Evolutionary conservation across 2,113 vertebrate species (phyloP), one percentile per base, ranked within the genome.

Genomic region (Hypomesus transpacificus): DNA sequence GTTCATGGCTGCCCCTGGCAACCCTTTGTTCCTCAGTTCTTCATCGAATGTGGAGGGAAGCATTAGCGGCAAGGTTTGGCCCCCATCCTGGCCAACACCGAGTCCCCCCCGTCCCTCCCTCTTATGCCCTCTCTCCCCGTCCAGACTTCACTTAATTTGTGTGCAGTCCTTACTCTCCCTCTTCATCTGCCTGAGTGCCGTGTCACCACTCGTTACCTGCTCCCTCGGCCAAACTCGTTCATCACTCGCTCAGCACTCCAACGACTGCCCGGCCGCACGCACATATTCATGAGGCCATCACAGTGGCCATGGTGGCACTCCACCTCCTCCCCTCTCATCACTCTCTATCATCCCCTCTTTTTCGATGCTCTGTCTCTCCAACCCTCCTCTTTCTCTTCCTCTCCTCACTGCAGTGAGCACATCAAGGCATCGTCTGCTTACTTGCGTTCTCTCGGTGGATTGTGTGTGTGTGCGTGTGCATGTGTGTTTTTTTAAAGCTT

Each of bases 211-310:
- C 68, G 68, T 83, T 80, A 77, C 69, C 74, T 71, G 69, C 65
- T 61, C 54, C 76, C 57, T 13, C 65, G 52, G 66, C 61, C 68
- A 50, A 76, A 74, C 66, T 28, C 63, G 22, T 69, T 71, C 66
- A 84, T 80, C 80, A 64, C 72, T 79, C 72, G 57, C 70, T 66
- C 69, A 28, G 18, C 14, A 69, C 21, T n/a, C 51, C 46, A 46
- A 75, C 68, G 62, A 69, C 74, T 74, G 62, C 70, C 63, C 7
- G 5, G 60, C 51, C 70, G 66, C 63, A 52, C 51, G 54, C 68
- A 75, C 71, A 78, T 85, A 85, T 84, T 85, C 87, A 87, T 81
- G 70, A 83, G 39, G 66, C 70, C 46, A 62, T 78, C 75, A 46
- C n/a, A 57, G 54, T 62, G 39, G 62, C 7, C 53, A 14, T 71